Evolutionary conservation across 2,113 vertebrate genomes (phyloP).

Genomic region (Serilophus lunatus): DNA sequence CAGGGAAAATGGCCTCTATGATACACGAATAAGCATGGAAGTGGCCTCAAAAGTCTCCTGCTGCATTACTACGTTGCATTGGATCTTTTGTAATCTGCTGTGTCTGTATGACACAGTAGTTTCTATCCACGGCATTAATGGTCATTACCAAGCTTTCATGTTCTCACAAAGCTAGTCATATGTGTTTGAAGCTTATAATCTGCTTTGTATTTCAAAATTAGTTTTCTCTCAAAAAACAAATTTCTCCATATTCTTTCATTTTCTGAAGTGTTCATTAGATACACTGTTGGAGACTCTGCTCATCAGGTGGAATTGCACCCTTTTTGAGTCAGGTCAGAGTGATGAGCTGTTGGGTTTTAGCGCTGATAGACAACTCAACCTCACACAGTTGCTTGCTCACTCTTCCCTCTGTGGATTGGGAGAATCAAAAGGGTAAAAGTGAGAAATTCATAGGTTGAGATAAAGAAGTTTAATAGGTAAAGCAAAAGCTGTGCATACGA

Average conservation of each 20-base stretch:
- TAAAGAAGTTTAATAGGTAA: neutral
- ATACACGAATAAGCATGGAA: neutral
- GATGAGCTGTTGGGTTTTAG: neutral
- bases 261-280: neutral
- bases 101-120: neutral
- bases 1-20: neutral
- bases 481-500: neutral
- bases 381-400: fast-evolving
- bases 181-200: neutral
- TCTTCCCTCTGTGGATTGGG: fast-evolving
- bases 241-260: neutral
- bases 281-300: neutral
- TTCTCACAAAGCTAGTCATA: neutral
- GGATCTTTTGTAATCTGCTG: neutral
- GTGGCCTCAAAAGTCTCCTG: neutral
- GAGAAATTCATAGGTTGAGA: neutral
- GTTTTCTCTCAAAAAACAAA: neutral
- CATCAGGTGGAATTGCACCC: neutral
- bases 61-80: neutral
- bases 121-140: neutral
- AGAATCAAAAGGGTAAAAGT: neutral
- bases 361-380: neutral
- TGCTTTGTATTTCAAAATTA: neutral
- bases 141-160: neutral
- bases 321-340: neutral